phyloP scores from a whole-genome alignment of 2,113 vertebrate species.

The Ochotona curzoniae region DNA sequence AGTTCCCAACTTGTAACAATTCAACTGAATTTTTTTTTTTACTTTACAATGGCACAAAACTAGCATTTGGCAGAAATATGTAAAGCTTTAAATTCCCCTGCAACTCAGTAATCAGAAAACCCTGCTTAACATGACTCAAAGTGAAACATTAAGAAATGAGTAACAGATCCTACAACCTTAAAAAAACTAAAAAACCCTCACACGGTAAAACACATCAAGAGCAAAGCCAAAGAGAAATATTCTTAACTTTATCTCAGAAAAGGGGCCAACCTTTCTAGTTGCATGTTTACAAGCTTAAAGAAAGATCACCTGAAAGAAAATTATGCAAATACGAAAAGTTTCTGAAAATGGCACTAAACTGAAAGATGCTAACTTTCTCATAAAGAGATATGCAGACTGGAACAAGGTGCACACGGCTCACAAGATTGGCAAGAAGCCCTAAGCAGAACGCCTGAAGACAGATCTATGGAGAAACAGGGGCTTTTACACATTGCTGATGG shows the following conservation, averaged over 20 bases:
- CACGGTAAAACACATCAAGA: neutral
- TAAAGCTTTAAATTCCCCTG: neutral
- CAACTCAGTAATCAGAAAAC: neutral
- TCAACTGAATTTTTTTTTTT: too few species aligned
- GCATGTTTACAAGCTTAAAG: neutral
- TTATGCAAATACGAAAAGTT: neutral
- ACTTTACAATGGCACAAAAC: too few species aligned
- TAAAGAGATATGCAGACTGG: neutral
- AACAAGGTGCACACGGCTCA: neutral
- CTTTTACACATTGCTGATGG: neutral
- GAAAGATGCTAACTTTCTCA: neutral
- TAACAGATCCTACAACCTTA: neutral
- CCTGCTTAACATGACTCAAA: neutral
- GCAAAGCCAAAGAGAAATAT: neutral
- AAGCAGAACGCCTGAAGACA: neutral
- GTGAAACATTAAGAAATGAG: constrained; percentile 13
- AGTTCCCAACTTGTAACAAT: too few species aligned
- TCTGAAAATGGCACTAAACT: neutral
- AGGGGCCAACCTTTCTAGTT: neutral
- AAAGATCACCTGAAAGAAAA: neutral
- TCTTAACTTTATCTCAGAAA: neutral
- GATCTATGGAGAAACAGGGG: neutral
- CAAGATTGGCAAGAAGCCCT: neutral
- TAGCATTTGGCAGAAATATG: too few species aligned
- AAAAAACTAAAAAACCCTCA: neutral